Conservation (phyloP, 2,113 vertebrate genomes). For the Heteronetta atricapilla region DNA sequence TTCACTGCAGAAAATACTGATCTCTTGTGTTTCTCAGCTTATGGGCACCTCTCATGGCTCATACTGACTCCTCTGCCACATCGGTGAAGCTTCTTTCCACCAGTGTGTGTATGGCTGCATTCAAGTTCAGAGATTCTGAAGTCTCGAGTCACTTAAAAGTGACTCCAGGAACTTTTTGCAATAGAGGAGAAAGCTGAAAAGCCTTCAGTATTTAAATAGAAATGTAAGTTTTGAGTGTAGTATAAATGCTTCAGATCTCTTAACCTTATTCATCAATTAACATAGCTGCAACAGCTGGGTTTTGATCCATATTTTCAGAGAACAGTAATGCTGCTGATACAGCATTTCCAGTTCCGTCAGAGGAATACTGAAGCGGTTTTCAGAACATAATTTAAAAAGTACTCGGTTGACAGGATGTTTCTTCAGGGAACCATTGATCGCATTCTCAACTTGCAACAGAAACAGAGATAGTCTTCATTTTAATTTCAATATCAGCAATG, state of each 20-base stretch:
- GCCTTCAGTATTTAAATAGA: constrained; percentile 52
- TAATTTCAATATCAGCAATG: constrained; percentile 55
- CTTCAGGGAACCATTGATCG: constrained; percentile 47
- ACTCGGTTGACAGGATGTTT: constrained; percentile 59
- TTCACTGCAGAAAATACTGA: not conserved
- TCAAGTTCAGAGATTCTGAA: not conserved
- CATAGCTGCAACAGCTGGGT: constrained; percentile 54
- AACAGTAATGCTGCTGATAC: constrained; percentile 57
- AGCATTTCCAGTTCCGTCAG: constrained; percentile 49
- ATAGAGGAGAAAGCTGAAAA: constrained; percentile 20
- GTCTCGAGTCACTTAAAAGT: not conserved
- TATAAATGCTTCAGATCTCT: constrained; percentile 35
- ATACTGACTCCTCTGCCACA: not conserved
- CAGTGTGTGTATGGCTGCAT: not conserved
- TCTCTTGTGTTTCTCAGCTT: not conserved
- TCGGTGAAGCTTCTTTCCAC: not conserved
- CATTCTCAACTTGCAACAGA: constrained; percentile 44
- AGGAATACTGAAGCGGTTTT: constrained; percentile 42
- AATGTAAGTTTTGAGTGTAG: constrained; percentile 16
- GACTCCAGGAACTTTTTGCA: not conserved
- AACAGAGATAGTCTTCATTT: constrained; percentile 56
- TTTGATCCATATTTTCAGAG: constrained; percentile 58
- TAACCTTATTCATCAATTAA: constrained; percentile 52
- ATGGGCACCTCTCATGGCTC: not conserved
- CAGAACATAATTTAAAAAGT: constrained; percentile 58